Base-by-base conservation (phyloP, 2,888 invertebrate species). In the Scaptomyza flava region DNA sequence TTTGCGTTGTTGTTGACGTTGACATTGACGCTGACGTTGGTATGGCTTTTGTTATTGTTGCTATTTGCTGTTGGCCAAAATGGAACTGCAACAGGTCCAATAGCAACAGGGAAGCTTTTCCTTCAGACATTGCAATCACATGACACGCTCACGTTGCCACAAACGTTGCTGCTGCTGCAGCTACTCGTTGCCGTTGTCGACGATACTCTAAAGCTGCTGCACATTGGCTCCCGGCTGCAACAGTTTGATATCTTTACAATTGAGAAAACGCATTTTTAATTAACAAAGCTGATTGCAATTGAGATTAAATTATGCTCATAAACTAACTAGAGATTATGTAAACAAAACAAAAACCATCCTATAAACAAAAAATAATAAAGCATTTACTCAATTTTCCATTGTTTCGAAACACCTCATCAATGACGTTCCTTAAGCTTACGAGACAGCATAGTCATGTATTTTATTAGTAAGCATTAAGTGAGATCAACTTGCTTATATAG, bases 21-120 rank as follows among this genome's bases (percentile, higher is more conserved):
- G 17, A 17, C 17, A 1, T 1, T 17, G 23, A 23, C 23, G 23
- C 4, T 23, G 23, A 4, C 23, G 23, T 23, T 23, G 23, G 23
- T 27, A 27, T 27, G 3, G 27, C 1, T 27, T 4, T 27, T 27
- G 27, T 6, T 27, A 27, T 27, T 27, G 27, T 27, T 27, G 27
- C 6, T 27, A 6, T 27, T 27, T 27, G 27, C 27, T 50, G 54
- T 8, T 48, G 41, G 38, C 4, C 12, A 33, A 14, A 48, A 33
- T 14, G 38, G 41, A 30, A 33, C 62, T 38, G 77, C 72, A 69
- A 69, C 77, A 73, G 76, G 66, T 77, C 34, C 60, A 53, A 58
- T 54, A 36, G 34, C 43, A 56, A 3, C 36, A 36, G 36, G 20
- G 8, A 59, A 59, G 43, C 66, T 34, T 11, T 6, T 17, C 33